Conservation (phyloP, 2,888 invertebrate genomes). For the Spisula solida region DNA sequence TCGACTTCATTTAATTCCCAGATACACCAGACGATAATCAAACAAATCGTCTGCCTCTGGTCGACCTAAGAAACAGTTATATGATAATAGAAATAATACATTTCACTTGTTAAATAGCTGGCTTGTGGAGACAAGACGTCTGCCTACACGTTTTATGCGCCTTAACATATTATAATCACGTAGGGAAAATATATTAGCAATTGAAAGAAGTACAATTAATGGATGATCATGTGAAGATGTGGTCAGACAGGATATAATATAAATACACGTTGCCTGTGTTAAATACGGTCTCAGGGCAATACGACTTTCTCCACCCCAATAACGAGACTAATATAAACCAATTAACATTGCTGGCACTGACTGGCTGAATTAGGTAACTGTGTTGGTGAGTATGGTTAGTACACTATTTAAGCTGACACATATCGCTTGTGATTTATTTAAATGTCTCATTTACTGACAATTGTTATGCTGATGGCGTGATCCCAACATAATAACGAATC, state of each 20-base stretch:
- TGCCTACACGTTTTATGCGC: neutral
- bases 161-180: neutral
- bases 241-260: neutral
- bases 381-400: too few relatives aligned
- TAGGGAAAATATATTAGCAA: neutral
- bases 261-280: neutral
- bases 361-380: too few relatives aligned
- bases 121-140: neutral
- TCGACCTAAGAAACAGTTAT: neutral
- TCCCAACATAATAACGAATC: too few relatives aligned
- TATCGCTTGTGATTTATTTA: too few relatives aligned
- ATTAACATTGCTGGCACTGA: too few relatives aligned
- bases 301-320: too few relatives aligned
- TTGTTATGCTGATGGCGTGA: too few relatives aligned
- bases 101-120: neutral
- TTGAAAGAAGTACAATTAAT: neutral
- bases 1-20: neutral
- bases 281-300: too few relatives aligned
- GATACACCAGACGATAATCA: neutral
- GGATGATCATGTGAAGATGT: neutral
- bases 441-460: too few relatives aligned
- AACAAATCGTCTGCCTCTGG: neutral
- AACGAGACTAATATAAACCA: too few relatives aligned
- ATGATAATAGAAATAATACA: neutral
- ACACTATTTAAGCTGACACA: too few relatives aligned